phyloP scores from a whole-genome alignment of 2,113 vertebrate species.

The Rhadina sibilatrix region DNA sequence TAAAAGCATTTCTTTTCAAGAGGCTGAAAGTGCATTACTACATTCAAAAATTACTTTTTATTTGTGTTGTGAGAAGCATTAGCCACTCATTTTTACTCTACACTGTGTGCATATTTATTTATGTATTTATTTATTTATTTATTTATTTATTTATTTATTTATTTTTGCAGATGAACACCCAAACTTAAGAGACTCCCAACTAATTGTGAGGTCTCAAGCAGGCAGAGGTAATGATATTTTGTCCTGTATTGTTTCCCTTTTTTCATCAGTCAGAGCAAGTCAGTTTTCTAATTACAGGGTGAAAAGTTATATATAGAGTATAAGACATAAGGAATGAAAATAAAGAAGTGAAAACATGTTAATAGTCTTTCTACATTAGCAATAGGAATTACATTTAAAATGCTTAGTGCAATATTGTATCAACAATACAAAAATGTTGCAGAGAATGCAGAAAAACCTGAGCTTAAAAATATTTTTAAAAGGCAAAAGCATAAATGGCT shows the following conservation, averaged over 20 bases:
- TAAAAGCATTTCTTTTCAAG: not conserved
- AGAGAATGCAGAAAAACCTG: not conserved
- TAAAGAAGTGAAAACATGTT: not conserved
- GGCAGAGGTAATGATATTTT: not conserved
- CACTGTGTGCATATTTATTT: not conserved
- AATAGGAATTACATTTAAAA: not conserved
- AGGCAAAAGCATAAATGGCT: not conserved
- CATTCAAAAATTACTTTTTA: not conserved
- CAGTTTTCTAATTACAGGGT: not conserved
- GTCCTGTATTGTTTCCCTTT: not conserved
- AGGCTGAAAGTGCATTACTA: not conserved
- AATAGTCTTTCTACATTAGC: not conserved
- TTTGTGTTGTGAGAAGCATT: not conserved
- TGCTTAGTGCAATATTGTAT: not conserved
- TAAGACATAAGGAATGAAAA: not conserved
- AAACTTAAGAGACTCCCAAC: not conserved
- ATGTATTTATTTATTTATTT: not conserved
- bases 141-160: not conserved
- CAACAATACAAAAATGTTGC: not conserved
- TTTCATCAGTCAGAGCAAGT: not conserved
- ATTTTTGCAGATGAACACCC: not conserved
- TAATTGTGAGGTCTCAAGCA: not conserved
- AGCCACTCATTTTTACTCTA: not conserved
- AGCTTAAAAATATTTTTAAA: not conserved
- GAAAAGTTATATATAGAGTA: not conserved